phyloP scores from a whole-genome alignment of 2,113 vertebrate genomes.

The Lipophrys pholis region DNA sequence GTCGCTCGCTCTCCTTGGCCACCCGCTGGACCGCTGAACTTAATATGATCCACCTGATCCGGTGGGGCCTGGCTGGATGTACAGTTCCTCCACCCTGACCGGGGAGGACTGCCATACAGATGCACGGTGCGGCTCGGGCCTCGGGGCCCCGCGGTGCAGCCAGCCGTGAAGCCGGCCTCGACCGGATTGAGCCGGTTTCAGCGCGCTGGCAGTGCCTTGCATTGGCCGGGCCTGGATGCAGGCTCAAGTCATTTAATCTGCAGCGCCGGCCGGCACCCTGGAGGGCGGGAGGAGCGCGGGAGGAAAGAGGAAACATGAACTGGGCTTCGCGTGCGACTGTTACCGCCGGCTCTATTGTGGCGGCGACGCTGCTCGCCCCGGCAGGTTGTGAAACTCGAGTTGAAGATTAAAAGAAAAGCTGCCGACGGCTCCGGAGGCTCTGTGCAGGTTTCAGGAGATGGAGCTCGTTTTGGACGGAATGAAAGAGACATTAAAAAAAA shows the following conservation, averaged over 20 bases:
- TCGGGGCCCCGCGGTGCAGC: slow-evolving; percentile 11
- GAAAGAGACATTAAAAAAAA: not conserved
- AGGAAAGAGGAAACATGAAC: slow-evolving; percentile 64
- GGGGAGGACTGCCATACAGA: slow-evolving; percentile 40
- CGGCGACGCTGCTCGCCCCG: slow-evolving; percentile 9
- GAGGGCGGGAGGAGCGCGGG: slow-evolving; percentile 1
- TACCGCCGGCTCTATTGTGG: slow-evolving; percentile 4
- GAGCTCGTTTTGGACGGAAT: not conserved
- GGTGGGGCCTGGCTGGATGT: slow-evolving; percentile 1
- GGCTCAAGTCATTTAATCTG: slow-evolving; percentile 73
- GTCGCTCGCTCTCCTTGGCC: not conserved
- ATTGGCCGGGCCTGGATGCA: slow-evolving; percentile 38
- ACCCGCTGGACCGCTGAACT: slow-evolving; percentile 30
- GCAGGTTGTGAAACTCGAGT: slow-evolving; percentile 33
- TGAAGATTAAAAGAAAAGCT: slow-evolving; percentile 8
- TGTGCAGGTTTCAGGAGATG: not conserved
- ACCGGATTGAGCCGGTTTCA: slow-evolving; percentile 75
- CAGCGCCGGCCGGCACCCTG: slow-evolving; percentile 43
- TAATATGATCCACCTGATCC: slow-evolving; percentile 57
- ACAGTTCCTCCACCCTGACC: slow-evolving; percentile 18
- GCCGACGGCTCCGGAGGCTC: not conserved
- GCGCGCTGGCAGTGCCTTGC: slow-evolving; percentile 51
- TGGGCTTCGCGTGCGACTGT: slow-evolving; percentile 36
- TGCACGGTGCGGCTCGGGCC: slow-evolving; percentile 29
- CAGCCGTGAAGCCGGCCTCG: slow-evolving; percentile 28